These are phyloP conservation scores for Sminthurinus signatus DNA, from an alignment of 1,140 invertebrate species.

Conservation along the genomic window DNA sequence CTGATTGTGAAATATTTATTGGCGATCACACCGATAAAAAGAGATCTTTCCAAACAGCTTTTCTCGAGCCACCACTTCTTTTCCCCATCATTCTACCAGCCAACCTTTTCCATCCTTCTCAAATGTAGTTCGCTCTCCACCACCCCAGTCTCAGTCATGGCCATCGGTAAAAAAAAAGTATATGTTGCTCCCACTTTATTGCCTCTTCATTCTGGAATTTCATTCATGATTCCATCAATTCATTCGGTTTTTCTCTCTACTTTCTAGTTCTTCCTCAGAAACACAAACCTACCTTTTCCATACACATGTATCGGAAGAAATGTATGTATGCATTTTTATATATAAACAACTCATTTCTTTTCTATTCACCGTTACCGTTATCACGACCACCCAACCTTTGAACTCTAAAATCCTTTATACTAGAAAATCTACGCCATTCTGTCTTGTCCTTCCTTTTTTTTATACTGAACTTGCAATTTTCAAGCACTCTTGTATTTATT, in stretches of 20 bases:
- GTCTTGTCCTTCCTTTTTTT: neutral
- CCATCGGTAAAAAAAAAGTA: too few species aligned
- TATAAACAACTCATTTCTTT: neutral
- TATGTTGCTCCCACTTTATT: constrained; percentile 17
- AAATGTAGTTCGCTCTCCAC: constrained; percentile 1
- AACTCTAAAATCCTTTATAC: too few species aligned
- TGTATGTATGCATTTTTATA: too few species aligned
- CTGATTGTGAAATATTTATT: constrained; percentile 43
- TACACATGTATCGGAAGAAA: too few species aligned
- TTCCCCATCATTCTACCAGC: neutral
- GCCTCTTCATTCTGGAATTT: constrained; percentile 23
- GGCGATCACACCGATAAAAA: constrained; percentile 40
- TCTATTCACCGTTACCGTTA: neutral
- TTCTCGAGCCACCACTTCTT: constrained; percentile 10
- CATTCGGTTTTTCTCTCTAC: constrained; percentile 8
- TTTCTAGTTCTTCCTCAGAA: neutral
- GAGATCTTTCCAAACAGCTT: constrained; percentile 32
- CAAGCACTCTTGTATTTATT: too few species aligned
- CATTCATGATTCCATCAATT: constrained; percentile 27
- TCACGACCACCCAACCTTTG: too few species aligned
- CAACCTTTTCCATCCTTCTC: neutral
- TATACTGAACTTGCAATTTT: neutral
- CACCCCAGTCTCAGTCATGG: neutral
- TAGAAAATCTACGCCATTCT: neutral
- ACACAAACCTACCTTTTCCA: constrained; percentile 1